A percentile compares a stretch with the other conserved stretches of the same genome.
These are phyloP conservation scores for Drosophila ogumai DNA, from an alignment of 1,140 invertebrate genomes.

Conservation along the genomic window DNA sequence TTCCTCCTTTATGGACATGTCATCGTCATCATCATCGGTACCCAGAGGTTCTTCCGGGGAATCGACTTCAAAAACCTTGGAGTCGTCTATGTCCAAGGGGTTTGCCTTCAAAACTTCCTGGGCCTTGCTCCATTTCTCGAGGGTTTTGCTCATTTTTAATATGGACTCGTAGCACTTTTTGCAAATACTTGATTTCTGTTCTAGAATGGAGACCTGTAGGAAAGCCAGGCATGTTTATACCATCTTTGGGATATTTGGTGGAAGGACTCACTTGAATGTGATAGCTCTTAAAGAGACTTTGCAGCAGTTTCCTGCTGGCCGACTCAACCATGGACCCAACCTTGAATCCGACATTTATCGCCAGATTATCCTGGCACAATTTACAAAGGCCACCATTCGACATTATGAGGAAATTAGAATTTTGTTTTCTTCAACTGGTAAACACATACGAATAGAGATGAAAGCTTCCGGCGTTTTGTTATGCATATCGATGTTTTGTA, in stretches of 20 bases:
- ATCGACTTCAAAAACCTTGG: constrained; percentile 2
- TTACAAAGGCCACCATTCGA: constrained; percentile 1
- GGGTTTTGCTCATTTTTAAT: not conserved
- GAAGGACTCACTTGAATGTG: constrained; percentile 4
- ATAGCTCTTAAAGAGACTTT: constrained; percentile 24
- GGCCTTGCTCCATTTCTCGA: constrained; percentile 3
- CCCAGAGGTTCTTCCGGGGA: not conserved
- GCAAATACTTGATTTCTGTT: not conserved
- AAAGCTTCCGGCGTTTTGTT: not conserved
- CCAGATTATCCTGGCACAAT: constrained; percentile 10
- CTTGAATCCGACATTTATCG: not conserved
- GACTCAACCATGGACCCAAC: not conserved
- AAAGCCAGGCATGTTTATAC: not conserved
- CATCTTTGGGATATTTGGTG: not conserved
- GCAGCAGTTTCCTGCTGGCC: constrained; percentile 7
- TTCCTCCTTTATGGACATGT: not conserved
- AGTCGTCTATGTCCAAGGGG: constrained; percentile 23
- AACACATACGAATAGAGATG: not conserved
- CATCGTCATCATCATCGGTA: not conserved
- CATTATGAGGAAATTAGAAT: not conserved
- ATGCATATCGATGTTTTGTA: not conserved
- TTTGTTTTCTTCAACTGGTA: not conserved
- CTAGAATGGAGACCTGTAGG: not conserved
- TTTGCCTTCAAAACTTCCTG: not conserved
- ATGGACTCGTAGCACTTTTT: not conserved